Conservation (phyloP, 2,113 vertebrate species). For the Camelus bactrianus region DNA sequence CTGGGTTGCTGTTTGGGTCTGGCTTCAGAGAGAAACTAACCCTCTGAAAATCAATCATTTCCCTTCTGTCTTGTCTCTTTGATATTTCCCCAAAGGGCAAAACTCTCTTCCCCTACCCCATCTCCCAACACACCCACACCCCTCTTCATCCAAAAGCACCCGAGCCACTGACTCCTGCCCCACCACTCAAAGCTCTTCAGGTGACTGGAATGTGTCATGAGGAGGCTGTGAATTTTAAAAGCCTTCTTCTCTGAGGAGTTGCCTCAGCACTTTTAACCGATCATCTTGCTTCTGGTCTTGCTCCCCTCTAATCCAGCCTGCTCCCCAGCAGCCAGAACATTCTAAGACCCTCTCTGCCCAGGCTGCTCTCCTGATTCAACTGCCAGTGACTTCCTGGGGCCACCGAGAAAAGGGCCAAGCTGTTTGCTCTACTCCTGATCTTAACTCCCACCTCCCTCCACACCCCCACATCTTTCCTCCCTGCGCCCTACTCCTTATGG, state of each 20-base stretch:
- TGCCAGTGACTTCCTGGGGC: not conserved
- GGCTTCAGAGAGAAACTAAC: not conserved
- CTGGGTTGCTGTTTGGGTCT: not conserved
- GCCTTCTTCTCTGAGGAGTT: not conserved
- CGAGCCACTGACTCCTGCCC: not conserved
- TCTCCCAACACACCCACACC: not conserved
- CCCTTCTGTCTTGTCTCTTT: not conserved
- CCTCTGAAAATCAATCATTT: not conserved
- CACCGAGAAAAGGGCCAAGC: not conserved
- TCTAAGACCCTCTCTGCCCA: not conserved
- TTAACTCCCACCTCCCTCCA: not conserved
- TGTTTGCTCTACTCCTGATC: not conserved
- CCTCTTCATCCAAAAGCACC: not conserved
- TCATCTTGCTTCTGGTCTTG: not conserved
- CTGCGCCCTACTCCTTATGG: accelerated
- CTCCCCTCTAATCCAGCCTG: not conserved
- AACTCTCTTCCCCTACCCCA: not conserved
- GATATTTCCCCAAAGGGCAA: not conserved
- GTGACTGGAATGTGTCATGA: not conserved
- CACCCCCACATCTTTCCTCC: not conserved
- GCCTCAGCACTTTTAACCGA: not conserved
- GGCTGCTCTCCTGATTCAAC: not conserved
- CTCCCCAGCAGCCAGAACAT: not conserved
- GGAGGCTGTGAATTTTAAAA: not conserved
- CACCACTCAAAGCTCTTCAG: not conserved